These are phyloP conservation scores for Monochamus saltuarius DNA, from an alignment of 1,140 invertebrate species.

Conservation along the genomic window DNA sequence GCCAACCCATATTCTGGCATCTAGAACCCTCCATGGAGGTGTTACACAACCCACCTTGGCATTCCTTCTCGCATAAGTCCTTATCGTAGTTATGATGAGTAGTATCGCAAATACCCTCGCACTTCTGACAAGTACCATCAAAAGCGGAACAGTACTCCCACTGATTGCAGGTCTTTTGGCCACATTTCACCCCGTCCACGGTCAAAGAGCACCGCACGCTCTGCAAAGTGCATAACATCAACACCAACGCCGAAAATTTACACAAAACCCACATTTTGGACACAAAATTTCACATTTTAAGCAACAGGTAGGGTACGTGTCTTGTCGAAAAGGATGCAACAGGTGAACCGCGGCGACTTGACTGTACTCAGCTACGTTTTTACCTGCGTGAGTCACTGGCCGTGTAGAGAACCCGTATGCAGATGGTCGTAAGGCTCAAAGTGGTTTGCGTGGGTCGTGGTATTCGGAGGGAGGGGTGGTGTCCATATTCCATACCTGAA, in stretches of 20 bases:
- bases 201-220: constrained; percentile 21
- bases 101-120: constrained; percentile 33
- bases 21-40: background rate
- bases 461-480: too few relatives aligned
- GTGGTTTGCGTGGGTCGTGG: too few relatives aligned
- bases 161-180: constrained; percentile 33
- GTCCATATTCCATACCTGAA: too few relatives aligned
- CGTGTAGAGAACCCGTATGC: too few relatives aligned
- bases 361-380: too few relatives aligned
- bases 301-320: too few relatives aligned
- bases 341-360: too few relatives aligned
- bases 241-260: constrained; percentile 1
- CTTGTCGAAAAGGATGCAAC: too few relatives aligned
- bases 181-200: constrained; percentile 31
- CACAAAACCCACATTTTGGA: too few relatives aligned
- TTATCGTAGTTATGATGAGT: constrained; percentile 35
- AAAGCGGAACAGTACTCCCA: constrained; percentile 36
- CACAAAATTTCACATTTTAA: too few relatives aligned
- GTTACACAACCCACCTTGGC: constrained; percentile 37
- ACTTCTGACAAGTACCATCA: constrained; percentile 33
- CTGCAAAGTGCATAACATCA: constrained; percentile 17
- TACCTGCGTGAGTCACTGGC: too few relatives aligned
- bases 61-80: constrained; percentile 30
- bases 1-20: background rate
- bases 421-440: too few relatives aligned